Conservation (phyloP, 1,140 invertebrate genomes). For the Thrips palmi region DNA sequence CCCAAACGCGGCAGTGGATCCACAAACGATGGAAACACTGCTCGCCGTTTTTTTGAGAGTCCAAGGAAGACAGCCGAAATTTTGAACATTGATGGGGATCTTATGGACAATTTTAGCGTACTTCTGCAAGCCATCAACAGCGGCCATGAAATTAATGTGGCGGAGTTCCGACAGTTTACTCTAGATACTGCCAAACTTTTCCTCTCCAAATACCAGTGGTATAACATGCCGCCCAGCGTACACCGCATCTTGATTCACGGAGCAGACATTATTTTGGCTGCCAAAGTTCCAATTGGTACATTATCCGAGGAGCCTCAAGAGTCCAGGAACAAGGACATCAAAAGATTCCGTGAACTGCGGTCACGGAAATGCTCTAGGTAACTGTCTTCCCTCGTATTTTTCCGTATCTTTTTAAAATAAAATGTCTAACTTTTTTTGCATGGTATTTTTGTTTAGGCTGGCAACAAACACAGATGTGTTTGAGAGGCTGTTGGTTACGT, state of each 20-base stretch:
- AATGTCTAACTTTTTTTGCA: too few species aligned
- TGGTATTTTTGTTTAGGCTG: too few species aligned
- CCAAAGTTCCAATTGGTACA: conserved; percentile 20
- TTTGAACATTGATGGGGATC: conserved; percentile 17
- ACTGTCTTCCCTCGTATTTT: too few species aligned
- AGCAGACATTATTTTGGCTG: conserved; percentile 15
- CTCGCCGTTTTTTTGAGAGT: conserved; percentile 20
- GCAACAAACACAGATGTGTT: too few species aligned
- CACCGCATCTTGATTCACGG: conserved; percentile 22
- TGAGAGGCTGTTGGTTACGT: too few species aligned
- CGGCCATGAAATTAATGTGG: neutral
- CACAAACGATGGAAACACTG: conserved; percentile 23
- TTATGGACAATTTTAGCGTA: conserved; percentile 13
- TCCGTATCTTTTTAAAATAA: too few species aligned
- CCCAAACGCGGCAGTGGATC: conserved; percentile 20
- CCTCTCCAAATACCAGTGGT: too few species aligned
- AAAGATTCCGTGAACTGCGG: conserved; percentile 13
- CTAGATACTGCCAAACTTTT: conserved; percentile 13
- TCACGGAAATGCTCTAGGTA: too few species aligned
- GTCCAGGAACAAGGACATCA: conserved; percentile 19
- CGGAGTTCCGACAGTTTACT: neutral
- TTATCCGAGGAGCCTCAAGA: conserved; percentile 22
- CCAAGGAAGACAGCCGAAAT: conserved; percentile 17
- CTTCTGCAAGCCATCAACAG: neutral
- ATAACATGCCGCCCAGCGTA: conserved; percentile 20